Conservation (phyloP, 1,140 invertebrate species). For the Frieseomelitta varia region DNA sequence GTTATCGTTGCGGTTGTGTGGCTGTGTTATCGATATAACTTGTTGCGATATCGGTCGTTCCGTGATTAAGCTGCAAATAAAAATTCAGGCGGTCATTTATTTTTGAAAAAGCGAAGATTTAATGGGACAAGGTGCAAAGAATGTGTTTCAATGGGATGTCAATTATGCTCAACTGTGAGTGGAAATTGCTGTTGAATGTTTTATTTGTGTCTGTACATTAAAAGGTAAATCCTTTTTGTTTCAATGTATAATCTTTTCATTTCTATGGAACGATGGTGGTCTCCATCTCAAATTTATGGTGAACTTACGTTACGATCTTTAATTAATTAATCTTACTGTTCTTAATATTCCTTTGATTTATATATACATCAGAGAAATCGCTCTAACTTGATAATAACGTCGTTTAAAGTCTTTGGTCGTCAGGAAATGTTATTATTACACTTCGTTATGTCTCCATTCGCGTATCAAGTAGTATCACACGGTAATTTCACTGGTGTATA, state of each 20-base stretch:
- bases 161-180: neutral
- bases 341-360: neutral
- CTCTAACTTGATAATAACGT: neutral
- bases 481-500: slow-evolving; percentile 4
- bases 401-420: slow-evolving; percentile 36
- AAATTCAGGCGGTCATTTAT: neutral
- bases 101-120: neutral
- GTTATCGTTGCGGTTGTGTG: neutral
- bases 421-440: neutral
- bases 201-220: slow-evolving; percentile 11
- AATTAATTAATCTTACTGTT: neutral
- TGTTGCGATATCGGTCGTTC: neutral
- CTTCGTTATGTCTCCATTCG: neutral
- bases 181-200: slow-evolving; percentile 28
- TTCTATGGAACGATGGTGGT: neutral
- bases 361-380: neutral
- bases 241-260: neutral
- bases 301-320: neutral
- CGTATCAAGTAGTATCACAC: slow-evolving; percentile 29
- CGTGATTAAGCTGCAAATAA: slow-evolving; percentile 14
- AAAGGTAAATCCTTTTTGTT: too few relatives aligned
- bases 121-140: neutral
- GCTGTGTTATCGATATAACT: neutral
- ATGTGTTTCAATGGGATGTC: neutral
- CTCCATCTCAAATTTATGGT: neutral